A percentile compares a stretch with the other conserved stretches of the same genome.
Conservation (phyloP, 2,113 vertebrate genomes). For the Trematomus loennbergii region DNA sequence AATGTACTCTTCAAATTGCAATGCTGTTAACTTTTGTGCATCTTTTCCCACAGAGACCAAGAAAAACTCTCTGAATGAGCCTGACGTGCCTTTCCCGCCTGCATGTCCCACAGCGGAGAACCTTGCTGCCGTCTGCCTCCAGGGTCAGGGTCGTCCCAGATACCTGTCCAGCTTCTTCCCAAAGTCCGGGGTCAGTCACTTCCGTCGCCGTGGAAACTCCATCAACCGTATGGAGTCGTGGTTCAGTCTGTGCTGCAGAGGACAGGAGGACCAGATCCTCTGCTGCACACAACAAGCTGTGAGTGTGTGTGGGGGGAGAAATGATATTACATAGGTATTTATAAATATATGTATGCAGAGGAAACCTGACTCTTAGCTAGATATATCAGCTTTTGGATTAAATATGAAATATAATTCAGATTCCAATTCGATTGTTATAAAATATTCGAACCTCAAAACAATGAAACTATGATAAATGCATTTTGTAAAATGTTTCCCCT, state of each 20-base stretch:
- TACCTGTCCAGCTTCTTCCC: slow-evolving; percentile 82
- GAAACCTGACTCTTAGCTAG: background rate
- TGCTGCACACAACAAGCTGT: slow-evolving; percentile 72
- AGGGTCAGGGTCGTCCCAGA: slow-evolving; percentile 56
- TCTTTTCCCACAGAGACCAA: background rate
- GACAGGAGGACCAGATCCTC: slow-evolving; percentile 50
- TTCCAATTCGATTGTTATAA: background rate
- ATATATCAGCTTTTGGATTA: background rate
- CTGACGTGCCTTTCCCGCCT: slow-evolving; percentile 83
- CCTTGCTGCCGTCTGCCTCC: slow-evolving; percentile 77
- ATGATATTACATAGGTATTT: background rate
- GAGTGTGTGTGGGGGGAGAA: slow-evolving; percentile 47
- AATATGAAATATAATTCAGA: background rate
- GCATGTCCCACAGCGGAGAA: slow-evolving; percentile 76
- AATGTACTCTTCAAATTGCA: background rate
- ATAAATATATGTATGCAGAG: background rate
- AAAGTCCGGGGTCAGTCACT: slow-evolving; percentile 72
- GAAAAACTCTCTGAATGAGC: background rate
- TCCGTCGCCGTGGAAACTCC: slow-evolving; percentile 78
- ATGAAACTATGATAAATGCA: no score
- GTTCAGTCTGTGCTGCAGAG: slow-evolving; percentile 76
- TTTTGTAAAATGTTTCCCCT: background rate
- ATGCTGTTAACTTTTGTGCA: background rate
- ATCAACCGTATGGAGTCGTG: slow-evolving; percentile 83
- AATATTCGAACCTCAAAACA: background rate